These are phyloP conservation scores for Proteles cristata DNA, from an alignment of 2,113 vertebrate species.

Conservation along the genomic window DNA sequence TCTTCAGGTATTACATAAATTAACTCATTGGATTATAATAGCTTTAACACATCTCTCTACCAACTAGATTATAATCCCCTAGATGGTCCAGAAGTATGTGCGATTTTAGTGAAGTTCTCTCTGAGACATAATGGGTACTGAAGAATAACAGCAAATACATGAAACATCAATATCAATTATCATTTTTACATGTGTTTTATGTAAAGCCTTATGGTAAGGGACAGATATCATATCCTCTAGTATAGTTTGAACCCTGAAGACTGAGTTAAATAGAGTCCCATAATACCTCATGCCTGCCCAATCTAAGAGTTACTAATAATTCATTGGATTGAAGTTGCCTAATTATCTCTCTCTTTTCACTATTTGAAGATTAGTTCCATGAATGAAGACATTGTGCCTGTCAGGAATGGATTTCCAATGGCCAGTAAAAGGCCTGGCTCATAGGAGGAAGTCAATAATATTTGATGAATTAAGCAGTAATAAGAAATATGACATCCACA, in stretches of 20 bases:
- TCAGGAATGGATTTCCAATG: not conserved
- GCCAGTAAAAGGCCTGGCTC: not conserved
- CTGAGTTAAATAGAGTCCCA: not conserved
- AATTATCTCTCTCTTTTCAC: not conserved
- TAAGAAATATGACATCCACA: not conserved
- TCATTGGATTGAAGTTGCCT: not conserved
- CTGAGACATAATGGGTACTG: not conserved
- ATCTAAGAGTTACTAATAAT: not conserved
- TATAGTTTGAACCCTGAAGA: not conserved
- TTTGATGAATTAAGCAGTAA: not conserved
- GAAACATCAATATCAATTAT: not conserved
- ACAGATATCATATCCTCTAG: not conserved
- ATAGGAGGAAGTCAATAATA: not conserved
- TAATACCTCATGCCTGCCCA: not conserved
- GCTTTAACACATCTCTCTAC: not conserved
- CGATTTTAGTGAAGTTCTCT: not conserved
- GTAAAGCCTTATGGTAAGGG: not conserved
- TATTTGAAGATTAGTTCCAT: not conserved
- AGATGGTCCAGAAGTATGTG: not conserved
- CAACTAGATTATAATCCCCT: not conserved
- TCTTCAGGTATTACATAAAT: not conserved
- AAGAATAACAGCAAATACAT: constrained; percentile 1
- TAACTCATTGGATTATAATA: not conserved
- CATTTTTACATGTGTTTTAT: not conserved
- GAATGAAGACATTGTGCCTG: not conserved